Evolutionary conservation across 2,888 invertebrate genomes (phyloP), one percentile per base, ranked within the genome.

Genomic region (Ernsta delagoae): DNA sequence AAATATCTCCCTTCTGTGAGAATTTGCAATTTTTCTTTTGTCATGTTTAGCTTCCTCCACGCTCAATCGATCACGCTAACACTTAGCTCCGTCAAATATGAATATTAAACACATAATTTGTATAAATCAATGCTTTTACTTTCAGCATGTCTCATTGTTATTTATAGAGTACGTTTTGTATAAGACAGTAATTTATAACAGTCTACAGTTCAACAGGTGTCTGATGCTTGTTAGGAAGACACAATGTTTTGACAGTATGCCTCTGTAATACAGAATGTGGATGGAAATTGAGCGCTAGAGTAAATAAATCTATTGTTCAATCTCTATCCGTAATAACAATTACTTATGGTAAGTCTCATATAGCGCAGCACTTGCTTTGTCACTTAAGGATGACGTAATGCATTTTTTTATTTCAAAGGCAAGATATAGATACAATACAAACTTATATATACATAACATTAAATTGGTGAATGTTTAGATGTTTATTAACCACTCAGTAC

Each of bases 61-160:
- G 6, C 12, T 59, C 43, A 59, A 59, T 59, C 59, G 31, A 59
- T 59, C 57, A 57, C 39, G 12, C 59, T 59, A 59, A 59, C n/a
- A n/a, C n/a, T n/a, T n/a, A n/a, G 41, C 39, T 41, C 16, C 16
- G 59, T 59, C 39, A n/a, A n/a, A n/a, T n/a, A n/a, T n/a, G n/a
- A 59, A 41, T 16, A 59, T n/a, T 36, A 39, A 41, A 8, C 59
- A 3, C 39, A 59, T 59, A 59, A 59, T 59, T 59, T 59, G 59
- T 41, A 59, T 59, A 39, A 16, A 50, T 50, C 16, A 12, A 9
- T 16, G 36, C 41, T 6, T 12, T 57, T 36, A 12, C 12, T 36
- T 57, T 7, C 16, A 39, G 7, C 59, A 1, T 59, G 16, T 59
- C 12, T 43, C 41, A 41, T 9, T 24, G 43, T 24, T 16, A 43